Base-by-base conservation (phyloP, 2,888 invertebrate species). In the Holacanthella duospinosa region DNA sequence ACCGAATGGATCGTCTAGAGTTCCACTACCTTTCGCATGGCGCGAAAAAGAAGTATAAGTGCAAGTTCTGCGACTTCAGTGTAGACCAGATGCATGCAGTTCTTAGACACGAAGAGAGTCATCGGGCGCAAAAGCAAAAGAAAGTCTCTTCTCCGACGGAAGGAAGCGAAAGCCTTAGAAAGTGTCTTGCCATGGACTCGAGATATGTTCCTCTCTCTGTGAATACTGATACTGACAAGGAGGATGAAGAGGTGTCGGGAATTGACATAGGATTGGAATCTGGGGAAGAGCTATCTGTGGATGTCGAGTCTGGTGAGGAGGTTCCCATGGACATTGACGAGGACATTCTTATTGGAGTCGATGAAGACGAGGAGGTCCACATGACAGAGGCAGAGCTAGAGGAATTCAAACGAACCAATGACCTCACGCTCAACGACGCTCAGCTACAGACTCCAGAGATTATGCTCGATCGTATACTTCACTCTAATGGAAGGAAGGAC, bases 31-130 rank as follows among this genome's bases (percentile, higher is more conserved):
- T 48, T 21, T 48, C 48, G 4, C 48, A 48, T 21, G 48, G 48
- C 16, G 48, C 48, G 4, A n/a, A 9, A 4, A 48, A 48, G 21
- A 9, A 21, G 21, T 21, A 48, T 21, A 48, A 48, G 4, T 48
- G 48, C 48, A 48, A 21, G 48, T 48, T 48, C 21, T 48, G 48
- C n/a, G 48, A 48, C 48, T 48, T 48, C n/a, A 48, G 48, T 48
- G 48, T 48, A 9, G 48, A 48, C n/a, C 48, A 48, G n/a, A 48
- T 48, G 48, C 48, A 48, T 21, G 48, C n/a, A 9, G n/a, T 48
- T 21, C 4, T 48, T 4, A 9, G 48, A 4, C 48, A 48, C n/a
- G 48, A 48, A 48, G 48, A 48, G 48, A 48, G 21, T 9, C 48
- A 48, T 21, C 48, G 48, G n/a, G 12, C 48, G 6, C 48, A 48